These are phyloP conservation scores for Meteorus cinctellus DNA, from an alignment of 2,888 invertebrate genomes.

Conservation along the genomic window DNA sequence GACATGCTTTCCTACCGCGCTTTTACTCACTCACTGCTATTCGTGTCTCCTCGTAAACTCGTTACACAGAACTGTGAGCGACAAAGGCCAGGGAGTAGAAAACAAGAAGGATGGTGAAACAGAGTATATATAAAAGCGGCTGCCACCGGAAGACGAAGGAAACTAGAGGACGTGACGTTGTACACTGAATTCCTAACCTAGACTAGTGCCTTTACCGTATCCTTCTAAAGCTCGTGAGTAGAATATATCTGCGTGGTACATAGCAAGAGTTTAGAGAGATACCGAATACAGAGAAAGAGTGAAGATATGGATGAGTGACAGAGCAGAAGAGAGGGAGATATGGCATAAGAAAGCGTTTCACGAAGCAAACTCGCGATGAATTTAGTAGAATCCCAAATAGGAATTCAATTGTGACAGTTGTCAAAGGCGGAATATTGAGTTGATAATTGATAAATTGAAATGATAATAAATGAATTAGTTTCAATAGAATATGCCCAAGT, in stretches of 20 bases:
- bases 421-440: too few species aligned
- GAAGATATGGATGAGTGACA: not conserved
- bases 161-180: slow-evolving; percentile 16
- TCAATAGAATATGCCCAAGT: too few species aligned
- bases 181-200: slow-evolving; percentile 19
- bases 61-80: slow-evolving; percentile 25
- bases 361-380: slow-evolving; percentile 30
- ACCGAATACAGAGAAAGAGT: slow-evolving; percentile 9
- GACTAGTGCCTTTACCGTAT: slow-evolving; percentile 8
- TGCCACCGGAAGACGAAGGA: slow-evolving; percentile 9
- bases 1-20: slow-evolving; percentile 11
- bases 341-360: slow-evolving; percentile 15
- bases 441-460: too few species aligned
- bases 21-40: not conserved
- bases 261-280: slow-evolving; percentile 6
- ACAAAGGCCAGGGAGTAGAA: slow-evolving; percentile 1
- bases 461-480: too few species aligned
- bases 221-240: slow-evolving; percentile 2
- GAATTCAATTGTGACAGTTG: too few species aligned
- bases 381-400: not conserved
- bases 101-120: not conserved
- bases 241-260: not conserved
- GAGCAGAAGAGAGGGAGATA: slow-evolving; percentile 19
- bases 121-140: not conserved
- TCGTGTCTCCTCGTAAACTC: slow-evolving; percentile 22